Conservation (phyloP, 2,113 vertebrate genomes). For the Erpornis zantholeuca region DNA sequence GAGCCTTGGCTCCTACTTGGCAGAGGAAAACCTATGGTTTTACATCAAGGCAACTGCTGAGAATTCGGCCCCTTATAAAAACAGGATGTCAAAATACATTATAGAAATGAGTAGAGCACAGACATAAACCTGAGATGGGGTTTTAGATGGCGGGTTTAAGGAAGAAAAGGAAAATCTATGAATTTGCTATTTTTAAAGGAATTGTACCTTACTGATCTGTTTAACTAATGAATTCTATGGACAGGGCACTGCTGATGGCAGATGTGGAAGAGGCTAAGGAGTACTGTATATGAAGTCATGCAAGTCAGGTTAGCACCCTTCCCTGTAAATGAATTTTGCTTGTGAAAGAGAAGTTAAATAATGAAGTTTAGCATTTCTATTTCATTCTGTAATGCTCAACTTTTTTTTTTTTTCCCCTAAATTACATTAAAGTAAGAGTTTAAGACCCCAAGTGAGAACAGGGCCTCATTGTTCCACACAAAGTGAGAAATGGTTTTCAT, state of each 20-base stretch:
- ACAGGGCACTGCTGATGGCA: background rate
- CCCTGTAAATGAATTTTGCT: background rate
- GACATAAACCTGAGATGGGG: background rate
- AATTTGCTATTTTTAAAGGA: background rate
- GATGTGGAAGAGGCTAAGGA: background rate
- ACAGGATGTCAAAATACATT: background rate
- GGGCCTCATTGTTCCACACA: background rate
- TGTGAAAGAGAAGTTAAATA: background rate
- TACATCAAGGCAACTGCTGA: background rate
- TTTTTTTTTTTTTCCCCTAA: background rate
- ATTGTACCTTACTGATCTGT: background rate
- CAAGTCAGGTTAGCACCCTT: background rate
- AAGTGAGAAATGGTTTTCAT: background rate
- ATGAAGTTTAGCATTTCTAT: background rate
- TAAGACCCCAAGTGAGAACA: background rate
- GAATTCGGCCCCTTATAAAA: background rate
- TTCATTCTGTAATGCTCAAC: background rate
- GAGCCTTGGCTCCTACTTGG: background rate
- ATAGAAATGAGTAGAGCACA: background rate
- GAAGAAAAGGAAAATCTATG: background rate
- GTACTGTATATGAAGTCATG: background rate
- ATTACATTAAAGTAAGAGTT: background rate
- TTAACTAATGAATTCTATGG: background rate
- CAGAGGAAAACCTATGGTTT: background rate
- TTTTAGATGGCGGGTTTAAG: background rate